phyloP scores from a whole-genome alignment of 1,140 invertebrate species.

The Monomorium pharaonis region DNA sequence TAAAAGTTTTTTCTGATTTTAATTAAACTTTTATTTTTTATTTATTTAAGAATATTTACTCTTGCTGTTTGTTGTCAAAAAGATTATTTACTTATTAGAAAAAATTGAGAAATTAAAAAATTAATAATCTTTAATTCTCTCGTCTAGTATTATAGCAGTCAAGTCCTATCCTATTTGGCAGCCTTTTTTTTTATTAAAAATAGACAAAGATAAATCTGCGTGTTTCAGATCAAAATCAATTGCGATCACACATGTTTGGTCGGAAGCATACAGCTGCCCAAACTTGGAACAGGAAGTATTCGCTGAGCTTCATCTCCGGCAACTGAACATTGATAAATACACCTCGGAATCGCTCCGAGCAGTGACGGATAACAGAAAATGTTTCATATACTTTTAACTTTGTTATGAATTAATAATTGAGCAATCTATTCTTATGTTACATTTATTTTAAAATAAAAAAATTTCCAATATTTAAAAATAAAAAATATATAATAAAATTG shows the following conservation, averaged over 20 bases:
- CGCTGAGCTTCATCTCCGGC: constrained; percentile 17
- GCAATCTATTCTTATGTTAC: background rate
- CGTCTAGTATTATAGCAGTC: background rate
- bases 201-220: constrained; percentile 8
- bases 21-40: background rate
- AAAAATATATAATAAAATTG: background rate
- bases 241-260: background rate
- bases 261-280: background rate
- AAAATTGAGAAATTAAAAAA: background rate
- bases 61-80: background rate
- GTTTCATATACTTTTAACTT: constrained; percentile 17
- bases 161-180: background rate
- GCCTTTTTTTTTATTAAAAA: background rate
- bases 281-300: constrained; percentile 17
- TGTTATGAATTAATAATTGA: background rate
- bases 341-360: constrained; percentile 14
- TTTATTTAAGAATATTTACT: background rate
- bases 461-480: background rate
- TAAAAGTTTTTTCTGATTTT: background rate
- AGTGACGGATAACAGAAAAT: constrained; percentile 42
- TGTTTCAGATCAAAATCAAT: constrained; percentile 28
- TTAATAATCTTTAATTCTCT: background rate
- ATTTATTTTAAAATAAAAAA: background rate
- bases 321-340: constrained; percentile 48
- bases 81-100: background rate